These are phyloP conservation scores for Nettapus auritus DNA, from an alignment of 2,113 vertebrate genomes.

Conservation along the genomic window DNA sequence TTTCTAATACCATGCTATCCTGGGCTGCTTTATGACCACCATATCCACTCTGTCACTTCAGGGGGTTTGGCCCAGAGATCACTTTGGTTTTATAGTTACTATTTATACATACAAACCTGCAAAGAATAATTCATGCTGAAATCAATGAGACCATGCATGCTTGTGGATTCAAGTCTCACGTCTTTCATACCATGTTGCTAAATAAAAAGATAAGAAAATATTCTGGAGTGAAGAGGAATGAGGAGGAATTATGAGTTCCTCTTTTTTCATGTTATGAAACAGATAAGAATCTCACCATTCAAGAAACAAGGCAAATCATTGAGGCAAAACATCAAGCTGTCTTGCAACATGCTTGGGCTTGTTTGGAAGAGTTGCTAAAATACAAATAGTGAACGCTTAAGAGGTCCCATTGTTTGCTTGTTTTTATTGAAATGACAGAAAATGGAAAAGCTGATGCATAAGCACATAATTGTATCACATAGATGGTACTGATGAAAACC, in stretches of 20 bases:
- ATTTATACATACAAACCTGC: background rate
- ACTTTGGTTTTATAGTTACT: slow-evolving; percentile 9
- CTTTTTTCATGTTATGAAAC: slow-evolving; percentile 22
- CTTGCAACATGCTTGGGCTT: slow-evolving; percentile 17
- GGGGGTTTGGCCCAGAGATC: background rate
- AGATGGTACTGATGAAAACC: background rate
- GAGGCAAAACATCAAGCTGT: slow-evolving; percentile 12
- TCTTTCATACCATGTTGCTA: background rate
- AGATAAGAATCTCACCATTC: slow-evolving; percentile 7
- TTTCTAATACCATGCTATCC: background rate
- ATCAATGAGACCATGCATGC: background rate
- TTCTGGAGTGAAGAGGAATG: background rate
- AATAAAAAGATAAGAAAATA: slow-evolving; percentile 15
- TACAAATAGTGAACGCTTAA: background rate
- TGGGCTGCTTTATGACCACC: background rate
- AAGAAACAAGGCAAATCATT: slow-evolving; percentile 1
- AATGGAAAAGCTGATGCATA: background rate
- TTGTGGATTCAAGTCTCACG: background rate
- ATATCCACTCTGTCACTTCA: background rate
- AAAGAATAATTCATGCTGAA: background rate
- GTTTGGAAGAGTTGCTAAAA: slow-evolving; percentile 44
- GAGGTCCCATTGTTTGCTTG: background rate
- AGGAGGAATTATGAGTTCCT: background rate
- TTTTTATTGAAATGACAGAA: background rate
- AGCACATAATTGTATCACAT: background rate